A percentile compares a stretch with the other conserved stretches of the same genome.
phyloP scores from a whole-genome alignment of 2,797 vertebrate genomes.

The Micrastur ruficollis region DNA sequence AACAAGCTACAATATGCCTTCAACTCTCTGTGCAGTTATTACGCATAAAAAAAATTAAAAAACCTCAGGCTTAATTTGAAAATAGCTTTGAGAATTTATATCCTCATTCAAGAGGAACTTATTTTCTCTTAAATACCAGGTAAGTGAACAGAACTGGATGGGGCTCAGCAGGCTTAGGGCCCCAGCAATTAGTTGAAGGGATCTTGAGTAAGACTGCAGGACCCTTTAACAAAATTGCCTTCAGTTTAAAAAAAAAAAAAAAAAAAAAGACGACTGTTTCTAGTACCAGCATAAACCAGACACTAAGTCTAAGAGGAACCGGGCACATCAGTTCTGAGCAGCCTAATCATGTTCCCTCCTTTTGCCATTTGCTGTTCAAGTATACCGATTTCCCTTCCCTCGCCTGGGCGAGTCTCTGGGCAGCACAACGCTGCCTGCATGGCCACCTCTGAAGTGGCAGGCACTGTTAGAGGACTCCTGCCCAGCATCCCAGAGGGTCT shows the following conservation, averaged over 20 bases:
- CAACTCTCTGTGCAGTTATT: not conserved
- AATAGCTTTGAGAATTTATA: not conserved
- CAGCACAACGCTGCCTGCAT: fast-evolving
- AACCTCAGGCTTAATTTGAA: not conserved
- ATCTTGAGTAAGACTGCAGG: not conserved
- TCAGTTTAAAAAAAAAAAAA: not conserved
- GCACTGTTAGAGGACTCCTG: not conserved
- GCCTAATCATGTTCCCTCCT: not conserved
- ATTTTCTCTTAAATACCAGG: not conserved
- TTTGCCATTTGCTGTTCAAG: not conserved
- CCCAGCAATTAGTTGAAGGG: not conserved
- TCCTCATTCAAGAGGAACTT: not conserved
- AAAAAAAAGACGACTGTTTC: not conserved
- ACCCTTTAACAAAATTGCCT: not conserved
- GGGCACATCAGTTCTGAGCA: not conserved
- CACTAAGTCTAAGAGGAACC: not conserved
- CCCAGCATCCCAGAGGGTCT: not conserved
- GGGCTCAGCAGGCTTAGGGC: not conserved
- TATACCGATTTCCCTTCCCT: fast-evolving
- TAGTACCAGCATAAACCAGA: not conserved
- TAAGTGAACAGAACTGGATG: not conserved
- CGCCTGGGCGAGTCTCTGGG: not conserved
- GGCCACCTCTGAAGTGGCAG: not conserved
- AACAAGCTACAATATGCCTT: not conserved
- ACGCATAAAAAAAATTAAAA: not conserved